A percentile compares a stretch with the other conserved stretches of the same genome.
Conservation (phyloP, 1,140 invertebrate species). For the Ericerus pela region DNA sequence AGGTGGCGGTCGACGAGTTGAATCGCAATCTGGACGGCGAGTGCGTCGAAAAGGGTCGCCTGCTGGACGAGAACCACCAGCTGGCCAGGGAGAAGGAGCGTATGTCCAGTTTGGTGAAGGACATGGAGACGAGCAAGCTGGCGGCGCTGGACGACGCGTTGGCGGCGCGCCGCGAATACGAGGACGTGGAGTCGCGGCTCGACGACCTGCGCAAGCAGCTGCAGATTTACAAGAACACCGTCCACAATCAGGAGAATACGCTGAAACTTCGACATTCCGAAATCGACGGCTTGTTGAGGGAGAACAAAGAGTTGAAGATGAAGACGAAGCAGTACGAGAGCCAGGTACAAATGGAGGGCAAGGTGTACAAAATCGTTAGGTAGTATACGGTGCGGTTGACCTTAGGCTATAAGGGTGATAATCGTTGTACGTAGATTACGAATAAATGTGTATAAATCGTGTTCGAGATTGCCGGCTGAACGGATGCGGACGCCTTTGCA, state of each 20-base stretch:
- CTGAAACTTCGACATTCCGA: background rate
- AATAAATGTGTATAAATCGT: too few species aligned
- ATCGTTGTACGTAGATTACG: too few species aligned
- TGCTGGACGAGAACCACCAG: background rate
- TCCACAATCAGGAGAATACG: background rate
- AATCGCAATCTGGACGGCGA: background rate
- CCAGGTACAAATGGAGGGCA: constrained; percentile 3
- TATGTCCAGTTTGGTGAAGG: background rate
- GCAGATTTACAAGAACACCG: background rate
- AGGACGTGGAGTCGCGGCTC: background rate
- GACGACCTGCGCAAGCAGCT: background rate
- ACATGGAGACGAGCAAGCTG: background rate
- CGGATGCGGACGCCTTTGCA: too few species aligned
- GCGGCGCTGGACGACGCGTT: background rate
- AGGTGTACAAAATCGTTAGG: background rate
- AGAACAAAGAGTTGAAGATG: background rate
- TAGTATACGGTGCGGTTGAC: too few species aligned
- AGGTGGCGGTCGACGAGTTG: background rate
- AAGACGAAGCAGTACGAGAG: background rate
- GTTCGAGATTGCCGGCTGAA: too few species aligned
- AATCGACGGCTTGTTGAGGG: background rate
- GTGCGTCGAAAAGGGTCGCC: background rate
- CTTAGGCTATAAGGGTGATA: too few species aligned
- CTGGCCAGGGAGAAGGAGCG: background rate
- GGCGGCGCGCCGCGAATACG: background rate